Conservation (phyloP, 2,888 invertebrate genomes). For the Agrilus biguttatus region DNA sequence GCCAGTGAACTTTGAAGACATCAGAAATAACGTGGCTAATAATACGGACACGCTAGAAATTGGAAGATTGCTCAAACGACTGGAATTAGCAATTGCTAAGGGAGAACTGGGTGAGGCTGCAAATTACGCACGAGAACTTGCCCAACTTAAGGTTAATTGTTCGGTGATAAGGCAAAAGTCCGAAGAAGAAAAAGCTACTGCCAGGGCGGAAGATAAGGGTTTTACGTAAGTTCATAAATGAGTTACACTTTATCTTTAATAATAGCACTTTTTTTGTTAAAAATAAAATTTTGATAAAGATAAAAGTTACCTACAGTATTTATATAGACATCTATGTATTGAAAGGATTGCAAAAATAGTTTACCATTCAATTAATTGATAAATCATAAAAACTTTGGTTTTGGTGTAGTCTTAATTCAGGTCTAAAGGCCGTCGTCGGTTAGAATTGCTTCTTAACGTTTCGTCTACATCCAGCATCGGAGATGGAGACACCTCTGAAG, state of each 20-base stretch:
- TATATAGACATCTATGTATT: too few species aligned
- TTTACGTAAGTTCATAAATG: constrained; percentile 12
- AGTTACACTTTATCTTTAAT: too few species aligned
- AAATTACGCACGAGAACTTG: constrained; percentile 59
- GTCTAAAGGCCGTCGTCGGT: too few species aligned
- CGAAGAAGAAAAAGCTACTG: constrained; percentile 7
- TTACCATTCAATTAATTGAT: too few species aligned
- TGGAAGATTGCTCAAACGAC: constrained; percentile 47
- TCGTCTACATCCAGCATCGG: too few species aligned
- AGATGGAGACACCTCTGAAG: too few species aligned
- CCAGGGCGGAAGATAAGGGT: constrained; percentile 6
- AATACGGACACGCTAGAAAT: constrained; percentile 45
- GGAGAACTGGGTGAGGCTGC: constrained; percentile 66
- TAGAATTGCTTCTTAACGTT: too few species aligned
- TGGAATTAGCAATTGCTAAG: constrained; percentile 64
- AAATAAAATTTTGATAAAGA: too few species aligned
- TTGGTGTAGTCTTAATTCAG: too few species aligned
- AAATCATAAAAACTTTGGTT: too few species aligned
- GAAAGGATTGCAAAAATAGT: too few species aligned
- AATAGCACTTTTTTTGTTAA: too few species aligned
- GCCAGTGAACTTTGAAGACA: constrained; percentile 22
- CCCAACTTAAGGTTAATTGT: constrained; percentile 60
- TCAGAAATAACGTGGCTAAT: constrained; percentile 17
- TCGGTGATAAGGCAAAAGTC: constrained; percentile 43
- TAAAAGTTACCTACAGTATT: background rate